Conservation (phyloP, 2,113 vertebrate genomes). For the Proteles cristata region DNA sequence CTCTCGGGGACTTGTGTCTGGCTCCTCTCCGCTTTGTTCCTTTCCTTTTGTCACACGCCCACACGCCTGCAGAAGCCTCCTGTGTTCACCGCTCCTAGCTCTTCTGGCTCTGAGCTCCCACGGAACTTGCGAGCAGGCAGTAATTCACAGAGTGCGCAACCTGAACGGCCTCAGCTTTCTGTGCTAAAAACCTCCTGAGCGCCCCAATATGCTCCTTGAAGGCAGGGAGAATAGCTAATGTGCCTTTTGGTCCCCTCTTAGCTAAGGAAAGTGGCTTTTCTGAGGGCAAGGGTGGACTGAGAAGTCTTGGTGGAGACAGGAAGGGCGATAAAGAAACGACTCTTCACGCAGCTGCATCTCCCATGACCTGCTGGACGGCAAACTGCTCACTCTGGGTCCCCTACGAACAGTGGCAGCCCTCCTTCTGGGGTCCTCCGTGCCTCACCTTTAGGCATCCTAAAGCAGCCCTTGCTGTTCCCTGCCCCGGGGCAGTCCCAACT, state of each 20-base stretch:
- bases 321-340: neutral
- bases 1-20: neutral
- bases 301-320: neutral
- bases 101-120: neutral
- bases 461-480: neutral
- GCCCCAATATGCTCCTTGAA: neutral
- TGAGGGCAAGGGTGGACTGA: neutral
- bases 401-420: neutral
- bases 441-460: neutral
- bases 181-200: neutral
- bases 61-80: neutral
- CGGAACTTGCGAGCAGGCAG: neutral
- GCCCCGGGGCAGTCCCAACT: neutral
- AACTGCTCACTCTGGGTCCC: neutral
- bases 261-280: neutral
- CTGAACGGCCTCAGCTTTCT: neutral
- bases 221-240: neutral
- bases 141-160: neutral
- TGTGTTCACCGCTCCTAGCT: fast-evolving
- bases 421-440: neutral
- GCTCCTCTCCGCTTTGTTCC: neutral
- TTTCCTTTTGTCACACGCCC: neutral
- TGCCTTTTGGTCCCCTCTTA: neutral
- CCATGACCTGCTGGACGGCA: neutral
- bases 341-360: neutral